Conservation (phyloP, 2,797 vertebrate genomes). For the Myripristis murdjan region DNA sequence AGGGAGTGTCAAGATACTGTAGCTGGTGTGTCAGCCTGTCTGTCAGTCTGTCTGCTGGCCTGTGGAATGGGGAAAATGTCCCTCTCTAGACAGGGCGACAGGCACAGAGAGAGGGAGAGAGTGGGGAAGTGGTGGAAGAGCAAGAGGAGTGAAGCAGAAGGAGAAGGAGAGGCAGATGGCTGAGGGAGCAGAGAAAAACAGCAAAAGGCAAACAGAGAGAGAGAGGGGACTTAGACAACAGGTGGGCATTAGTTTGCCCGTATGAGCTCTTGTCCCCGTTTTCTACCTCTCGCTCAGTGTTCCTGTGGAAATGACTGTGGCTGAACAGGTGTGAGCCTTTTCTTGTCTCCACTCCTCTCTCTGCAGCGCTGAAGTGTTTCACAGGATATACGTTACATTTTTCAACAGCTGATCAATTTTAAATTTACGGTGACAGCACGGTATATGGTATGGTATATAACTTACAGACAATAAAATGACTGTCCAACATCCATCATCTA, state of each 20-base stretch:
- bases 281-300: background rate
- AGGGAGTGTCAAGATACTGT: constrained; percentile 43
- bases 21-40: constrained; percentile 63
- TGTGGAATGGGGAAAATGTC: constrained; percentile 29
- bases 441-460: background rate
- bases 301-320: background rate
- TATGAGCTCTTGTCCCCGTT: too few relatives aligned
- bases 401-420: too few relatives aligned
- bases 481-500: background rate
- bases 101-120: constrained; percentile 9
- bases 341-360: background rate
- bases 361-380: too few relatives aligned
- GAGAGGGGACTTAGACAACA: too few relatives aligned
- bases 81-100: constrained; percentile 10
- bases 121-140: too few relatives aligned
- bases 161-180: constrained; percentile 9
- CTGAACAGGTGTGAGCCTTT: background rate
- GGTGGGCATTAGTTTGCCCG: too few relatives aligned
- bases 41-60: constrained; percentile 42
- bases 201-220: too few relatives aligned
- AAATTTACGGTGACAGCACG: too few relatives aligned
- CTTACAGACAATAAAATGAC: background rate
- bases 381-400: too few relatives aligned
- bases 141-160: constrained; percentile 13
- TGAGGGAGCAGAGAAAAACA: constrained; percentile 8